phyloP scores from a whole-genome alignment of 2,113 vertebrate species.

The Carassius carassius region DNA sequence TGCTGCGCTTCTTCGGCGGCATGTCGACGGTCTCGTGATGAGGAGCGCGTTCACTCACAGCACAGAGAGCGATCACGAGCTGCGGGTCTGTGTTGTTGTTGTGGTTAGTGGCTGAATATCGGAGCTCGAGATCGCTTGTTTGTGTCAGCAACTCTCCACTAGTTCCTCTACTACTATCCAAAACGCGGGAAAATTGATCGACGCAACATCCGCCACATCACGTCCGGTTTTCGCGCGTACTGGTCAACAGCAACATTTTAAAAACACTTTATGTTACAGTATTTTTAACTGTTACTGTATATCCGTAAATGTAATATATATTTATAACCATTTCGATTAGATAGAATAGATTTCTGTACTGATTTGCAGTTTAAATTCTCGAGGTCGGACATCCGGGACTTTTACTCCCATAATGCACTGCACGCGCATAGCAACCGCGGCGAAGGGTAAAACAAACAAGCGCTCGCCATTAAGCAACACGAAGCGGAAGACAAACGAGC shows the following conservation, averaged over 20 bases:
- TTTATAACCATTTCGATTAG: neutral
- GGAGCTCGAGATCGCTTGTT: neutral
- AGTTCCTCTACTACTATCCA: slow-evolving; percentile 15
- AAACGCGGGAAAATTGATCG: slow-evolving; percentile 61
- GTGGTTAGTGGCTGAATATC: neutral
- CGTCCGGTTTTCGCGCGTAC: slow-evolving; percentile 13
- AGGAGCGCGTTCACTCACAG: neutral
- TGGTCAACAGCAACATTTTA: neutral
- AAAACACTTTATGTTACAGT: no score
- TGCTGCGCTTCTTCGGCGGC: slow-evolving; percentile 75
- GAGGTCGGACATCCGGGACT: no score
- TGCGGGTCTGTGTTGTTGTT: neutral
- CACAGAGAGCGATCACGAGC: neutral
- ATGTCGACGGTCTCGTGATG: slow-evolving; percentile 53
- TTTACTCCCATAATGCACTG: no score
- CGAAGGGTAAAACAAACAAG: no score
- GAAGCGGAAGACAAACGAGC: no score
- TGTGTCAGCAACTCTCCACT: neutral
- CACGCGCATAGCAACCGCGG: no score
- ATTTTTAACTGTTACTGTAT: no score
- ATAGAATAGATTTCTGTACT: no score
- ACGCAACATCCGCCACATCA: slow-evolving; percentile 52
- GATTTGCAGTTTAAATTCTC: no score
- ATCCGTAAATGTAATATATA: neutral
- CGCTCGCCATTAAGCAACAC: no score